Percentiles rank a stretch among this genome's conserved stretches.
These are phyloP conservation scores for Sebastes matsubarae DNA, from an alignment of 2,797 vertebrate genomes.

Conservation along the genomic window DNA sequence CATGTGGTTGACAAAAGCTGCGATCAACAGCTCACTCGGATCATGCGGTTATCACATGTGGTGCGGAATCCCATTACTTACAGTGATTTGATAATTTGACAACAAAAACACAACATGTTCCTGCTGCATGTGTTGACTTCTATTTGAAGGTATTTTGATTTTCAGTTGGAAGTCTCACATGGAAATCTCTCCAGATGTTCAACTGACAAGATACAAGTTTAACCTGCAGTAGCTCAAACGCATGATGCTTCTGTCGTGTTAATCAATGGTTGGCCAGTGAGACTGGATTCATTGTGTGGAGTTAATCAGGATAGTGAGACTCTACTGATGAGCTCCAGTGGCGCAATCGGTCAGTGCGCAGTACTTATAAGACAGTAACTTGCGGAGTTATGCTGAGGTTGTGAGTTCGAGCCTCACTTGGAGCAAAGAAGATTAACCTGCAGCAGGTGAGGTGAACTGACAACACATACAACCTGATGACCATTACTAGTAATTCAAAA, in stretches of 20 bases:
- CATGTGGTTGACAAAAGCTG: no score
- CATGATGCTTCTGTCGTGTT: neutral
- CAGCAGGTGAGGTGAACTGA: neutral
- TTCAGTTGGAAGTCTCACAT: neutral
- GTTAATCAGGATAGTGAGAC: neutral
- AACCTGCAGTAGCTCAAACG: neutral
- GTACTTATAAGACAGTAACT: slow-evolving; percentile 23
- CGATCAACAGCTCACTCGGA: no score
- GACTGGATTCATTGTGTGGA: neutral
- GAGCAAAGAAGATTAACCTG: neutral
- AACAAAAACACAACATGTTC: no score
- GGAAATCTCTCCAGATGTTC: no score
- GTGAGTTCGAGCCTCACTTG: neutral
- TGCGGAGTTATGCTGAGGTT: neutral
- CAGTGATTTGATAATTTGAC: neutral
- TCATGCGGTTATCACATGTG: no score
- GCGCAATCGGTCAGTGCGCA: slow-evolving; percentile 24
- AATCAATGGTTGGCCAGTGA: neutral
- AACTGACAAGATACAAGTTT: no score
- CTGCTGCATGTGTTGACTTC: neutral
- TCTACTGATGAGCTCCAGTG: slow-evolving; percentile 25
- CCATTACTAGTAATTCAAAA: no score
- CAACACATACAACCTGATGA: neutral
- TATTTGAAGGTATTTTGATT: neutral
- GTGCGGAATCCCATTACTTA: neutral